Evolutionary conservation across 2,888 invertebrate genomes (phyloP).

Genomic region (Trichacis sp.): DNA sequence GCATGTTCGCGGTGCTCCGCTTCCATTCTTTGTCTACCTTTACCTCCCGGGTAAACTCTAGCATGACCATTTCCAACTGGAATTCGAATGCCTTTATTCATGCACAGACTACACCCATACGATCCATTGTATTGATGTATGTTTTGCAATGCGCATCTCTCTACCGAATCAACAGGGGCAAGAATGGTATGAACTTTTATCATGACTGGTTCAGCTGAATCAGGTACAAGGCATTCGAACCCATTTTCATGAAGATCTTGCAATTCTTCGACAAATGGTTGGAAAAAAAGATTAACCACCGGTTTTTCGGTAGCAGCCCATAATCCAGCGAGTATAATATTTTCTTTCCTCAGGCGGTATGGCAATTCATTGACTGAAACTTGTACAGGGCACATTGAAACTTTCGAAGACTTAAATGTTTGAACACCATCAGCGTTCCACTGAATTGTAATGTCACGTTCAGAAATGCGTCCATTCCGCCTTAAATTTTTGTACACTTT

Average conservation of each 20-base stretch:
- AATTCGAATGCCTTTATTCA: constrained; percentile 4
- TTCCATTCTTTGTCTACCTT: neutral
- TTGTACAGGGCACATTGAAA: constrained; percentile 14
- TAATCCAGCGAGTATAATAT: constrained; percentile 15
- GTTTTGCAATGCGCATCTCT: constrained; percentile 7
- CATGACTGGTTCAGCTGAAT: neutral
- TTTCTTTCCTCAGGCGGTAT: constrained; percentile 9
- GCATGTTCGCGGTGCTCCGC: neutral
- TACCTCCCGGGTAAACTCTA: neutral
- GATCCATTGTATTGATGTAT: constrained; percentile 12
- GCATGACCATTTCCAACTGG: constrained; percentile 1
- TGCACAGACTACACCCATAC: constrained; percentile 15
- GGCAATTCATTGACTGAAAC: constrained; percentile 16
- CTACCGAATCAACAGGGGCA: constrained; percentile 8
- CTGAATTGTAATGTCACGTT: constrained; percentile 12
- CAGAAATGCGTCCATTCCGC: constrained; percentile 9
- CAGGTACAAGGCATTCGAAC: neutral
- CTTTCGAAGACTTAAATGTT: constrained; percentile 5
- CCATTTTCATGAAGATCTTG: constrained; percentile 3
- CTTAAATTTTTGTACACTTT: constrained; percentile 12
- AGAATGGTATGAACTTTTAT: constrained; percentile 5
- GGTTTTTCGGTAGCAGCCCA: constrained; percentile 7
- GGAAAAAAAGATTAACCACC: constrained; percentile 10
- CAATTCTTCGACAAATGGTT: constrained; percentile 18
- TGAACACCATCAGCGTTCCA: constrained; percentile 23